These are phyloP conservation scores for Xyrauchen texanus DNA, from an alignment of 2,113 vertebrate species.

Conservation along the genomic window DNA sequence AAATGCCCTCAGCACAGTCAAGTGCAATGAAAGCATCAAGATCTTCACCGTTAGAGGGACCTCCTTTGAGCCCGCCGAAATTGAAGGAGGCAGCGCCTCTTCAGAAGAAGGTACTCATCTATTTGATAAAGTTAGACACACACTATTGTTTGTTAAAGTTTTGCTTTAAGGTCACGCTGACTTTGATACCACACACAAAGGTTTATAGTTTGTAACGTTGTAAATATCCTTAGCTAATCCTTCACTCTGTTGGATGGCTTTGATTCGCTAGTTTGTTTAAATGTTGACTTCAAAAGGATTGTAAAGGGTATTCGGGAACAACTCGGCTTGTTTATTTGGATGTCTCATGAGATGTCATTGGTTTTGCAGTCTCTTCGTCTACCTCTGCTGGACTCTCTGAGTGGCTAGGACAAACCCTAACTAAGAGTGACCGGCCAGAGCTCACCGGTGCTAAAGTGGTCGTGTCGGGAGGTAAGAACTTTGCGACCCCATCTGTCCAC, in stretches of 20 bases:
- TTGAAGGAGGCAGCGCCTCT: constrained; percentile 81
- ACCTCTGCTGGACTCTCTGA: constrained; percentile 81
- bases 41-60: constrained; percentile 89
- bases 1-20: constrained; percentile 92
- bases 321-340: neutral
- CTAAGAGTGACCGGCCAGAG: constrained; percentile 93
- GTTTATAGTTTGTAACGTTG: constrained; percentile 5
- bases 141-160: neutral
- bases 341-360: constrained; percentile 28
- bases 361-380: constrained; percentile 75
- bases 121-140: too few species aligned
- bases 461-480: constrained; percentile 89
- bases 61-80: constrained; percentile 84
- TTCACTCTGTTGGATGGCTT: neutral
- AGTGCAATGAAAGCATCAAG: constrained; percentile 87
- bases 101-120: constrained; percentile 77
- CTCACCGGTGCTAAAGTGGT: constrained; percentile 93
- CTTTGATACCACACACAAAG: constrained; percentile 10
- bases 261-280: constrained; percentile 24
- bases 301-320: neutral
- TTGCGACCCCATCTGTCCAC: too few species aligned
- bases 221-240: neutral
- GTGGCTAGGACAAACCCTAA: constrained; percentile 89
- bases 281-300: neutral
- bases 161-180: neutral